These are phyloP conservation scores for Achlya flavicornis DNA, from an alignment of 2,888 invertebrate genomes.

Conservation along the genomic window DNA sequence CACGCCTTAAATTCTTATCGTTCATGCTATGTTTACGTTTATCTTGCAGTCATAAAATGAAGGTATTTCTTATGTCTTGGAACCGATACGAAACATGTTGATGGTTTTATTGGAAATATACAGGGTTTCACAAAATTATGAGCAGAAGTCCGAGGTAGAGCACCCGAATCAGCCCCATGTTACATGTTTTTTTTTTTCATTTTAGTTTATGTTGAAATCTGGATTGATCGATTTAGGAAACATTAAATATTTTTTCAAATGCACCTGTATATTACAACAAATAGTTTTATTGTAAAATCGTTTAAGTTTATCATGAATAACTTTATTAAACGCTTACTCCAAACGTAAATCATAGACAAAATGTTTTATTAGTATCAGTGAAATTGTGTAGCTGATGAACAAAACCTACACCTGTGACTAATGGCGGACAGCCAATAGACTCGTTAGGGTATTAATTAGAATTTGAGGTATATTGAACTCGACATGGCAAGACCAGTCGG, in stretches of 20 bases:
- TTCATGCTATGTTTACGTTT: not conserved
- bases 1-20: not conserved
- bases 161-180: no score
- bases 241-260: no score
- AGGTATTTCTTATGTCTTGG: not conserved
- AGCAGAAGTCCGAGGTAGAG: no score
- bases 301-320: no score
- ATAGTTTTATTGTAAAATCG: no score
- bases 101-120: no score
- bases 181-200: no score
- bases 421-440: conserved; percentile 39
- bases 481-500: conserved; percentile 4
- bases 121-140: not conserved
- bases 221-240: no score
- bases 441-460: conserved; percentile 49
- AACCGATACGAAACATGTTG: no score
- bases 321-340: not conserved
- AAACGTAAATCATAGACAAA: conserved; percentile 21
- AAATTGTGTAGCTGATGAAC: conserved; percentile 27
- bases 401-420: conserved; percentile 49
- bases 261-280: no score
- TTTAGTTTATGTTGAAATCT: no score
- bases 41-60: not conserved
- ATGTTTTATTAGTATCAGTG: no score
- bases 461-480: conserved; percentile 45